Conservation (phyloP, 2,888 invertebrate genomes). For the Caenorhabditis doughertyi region DNA sequence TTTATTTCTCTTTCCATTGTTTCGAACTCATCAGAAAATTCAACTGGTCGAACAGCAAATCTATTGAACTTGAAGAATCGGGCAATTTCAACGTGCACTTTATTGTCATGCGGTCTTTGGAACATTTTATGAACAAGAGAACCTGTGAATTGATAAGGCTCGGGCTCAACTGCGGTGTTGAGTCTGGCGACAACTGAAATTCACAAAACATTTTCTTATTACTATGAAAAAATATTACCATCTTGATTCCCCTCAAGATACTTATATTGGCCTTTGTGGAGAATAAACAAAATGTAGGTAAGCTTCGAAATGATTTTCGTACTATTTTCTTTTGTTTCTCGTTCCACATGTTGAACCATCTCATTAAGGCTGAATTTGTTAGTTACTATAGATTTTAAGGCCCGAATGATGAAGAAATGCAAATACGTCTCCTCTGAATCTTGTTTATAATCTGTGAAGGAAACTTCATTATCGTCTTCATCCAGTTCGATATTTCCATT, state of each 20-base stretch:
- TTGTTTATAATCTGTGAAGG: too few relatives aligned
- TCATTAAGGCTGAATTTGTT: not conserved
- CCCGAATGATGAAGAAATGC: too few relatives aligned
- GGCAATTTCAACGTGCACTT: not conserved
- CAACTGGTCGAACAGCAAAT: not conserved
- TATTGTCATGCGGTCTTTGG: not conserved
- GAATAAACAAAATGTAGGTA: not conserved
- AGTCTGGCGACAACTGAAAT: not conserved
- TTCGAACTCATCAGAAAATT: not conserved
- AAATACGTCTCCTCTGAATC: too few relatives aligned
- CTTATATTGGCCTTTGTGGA: not conserved
- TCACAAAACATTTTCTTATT: not conserved
- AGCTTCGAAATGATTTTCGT: not conserved
- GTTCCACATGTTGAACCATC: not conserved
- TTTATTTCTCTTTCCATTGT: slow-evolving; percentile 13
- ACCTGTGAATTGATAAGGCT: not conserved
- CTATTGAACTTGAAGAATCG: not conserved
- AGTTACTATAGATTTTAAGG: not conserved
- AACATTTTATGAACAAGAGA: not conserved
- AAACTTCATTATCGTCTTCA: too few relatives aligned
- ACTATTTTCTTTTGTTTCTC: not conserved
- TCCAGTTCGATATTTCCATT: too few relatives aligned
- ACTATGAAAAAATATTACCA: not conserved
- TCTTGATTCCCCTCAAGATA: not conserved
- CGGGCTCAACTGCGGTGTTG: not conserved